Conservation (phyloP, 2,113 vertebrate genomes). For the Psilopogon haemacephalus region DNA sequence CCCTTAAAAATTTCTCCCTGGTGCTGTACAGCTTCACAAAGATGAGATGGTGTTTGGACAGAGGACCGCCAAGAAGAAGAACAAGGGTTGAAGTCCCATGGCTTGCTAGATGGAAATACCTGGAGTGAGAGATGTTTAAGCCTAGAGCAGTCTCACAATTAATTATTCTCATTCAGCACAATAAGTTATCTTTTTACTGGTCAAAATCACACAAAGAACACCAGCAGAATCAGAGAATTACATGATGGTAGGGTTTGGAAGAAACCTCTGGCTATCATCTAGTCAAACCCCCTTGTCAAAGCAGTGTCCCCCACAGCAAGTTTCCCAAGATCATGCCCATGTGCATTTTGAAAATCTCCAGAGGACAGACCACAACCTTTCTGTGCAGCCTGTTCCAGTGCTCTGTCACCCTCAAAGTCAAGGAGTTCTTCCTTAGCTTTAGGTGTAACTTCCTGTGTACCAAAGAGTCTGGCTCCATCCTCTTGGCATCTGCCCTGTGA, state of each 20-base stretch:
- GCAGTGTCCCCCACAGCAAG: no score
- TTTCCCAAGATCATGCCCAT: no score
- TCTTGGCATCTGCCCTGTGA: no score
- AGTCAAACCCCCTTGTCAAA: not conserved
- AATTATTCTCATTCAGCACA: not conserved
- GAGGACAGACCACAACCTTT: no score
- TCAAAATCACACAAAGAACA: not conserved
- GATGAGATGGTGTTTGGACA: not conserved
- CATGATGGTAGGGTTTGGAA: not conserved
- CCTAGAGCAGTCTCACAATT: accelerated
- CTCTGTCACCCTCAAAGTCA: no score
- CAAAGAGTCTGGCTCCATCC: no score
- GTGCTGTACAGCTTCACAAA: not conserved
- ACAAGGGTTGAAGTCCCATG: not conserved
- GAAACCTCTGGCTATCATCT: not conserved
- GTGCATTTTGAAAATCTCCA: no score
- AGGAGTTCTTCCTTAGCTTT: no score
- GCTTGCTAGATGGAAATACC: not conserved
- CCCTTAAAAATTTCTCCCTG: not conserved
- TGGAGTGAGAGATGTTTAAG: not conserved
- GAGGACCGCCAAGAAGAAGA: not conserved
- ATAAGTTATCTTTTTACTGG: no score
- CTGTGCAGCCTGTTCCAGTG: no score
- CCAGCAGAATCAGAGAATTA: not conserved
- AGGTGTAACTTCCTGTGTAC: no score